Conservation (phyloP, 2,888 invertebrate genomes). For the Aphodius sticticus region DNA sequence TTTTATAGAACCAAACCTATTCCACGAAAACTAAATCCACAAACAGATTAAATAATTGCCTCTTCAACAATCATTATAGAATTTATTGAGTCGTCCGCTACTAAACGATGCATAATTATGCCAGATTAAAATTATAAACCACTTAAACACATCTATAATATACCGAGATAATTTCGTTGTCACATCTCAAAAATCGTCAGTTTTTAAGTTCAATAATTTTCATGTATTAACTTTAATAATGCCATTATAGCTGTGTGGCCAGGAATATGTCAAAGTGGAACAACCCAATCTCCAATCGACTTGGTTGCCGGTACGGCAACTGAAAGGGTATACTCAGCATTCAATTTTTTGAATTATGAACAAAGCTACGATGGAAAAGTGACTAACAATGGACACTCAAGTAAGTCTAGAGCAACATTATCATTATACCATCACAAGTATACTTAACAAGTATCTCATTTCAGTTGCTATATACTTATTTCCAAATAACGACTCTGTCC, state of each 20-base stretch:
- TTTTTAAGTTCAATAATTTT: background rate
- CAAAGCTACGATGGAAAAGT: slow-evolving; percentile 62
- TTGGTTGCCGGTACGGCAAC: slow-evolving; percentile 65
- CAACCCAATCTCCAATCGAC: slow-evolving; percentile 80
- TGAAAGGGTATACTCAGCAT: slow-evolving; percentile 59
- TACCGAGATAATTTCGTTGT: too few species aligned
- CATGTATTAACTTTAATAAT: background rate
- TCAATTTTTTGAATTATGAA: slow-evolving; percentile 68
- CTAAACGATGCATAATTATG: too few species aligned
- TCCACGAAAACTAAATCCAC: too few species aligned
- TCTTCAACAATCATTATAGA: background rate
- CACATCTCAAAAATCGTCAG: too few species aligned
- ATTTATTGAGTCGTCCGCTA: background rate
- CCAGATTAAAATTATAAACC: too few species aligned
- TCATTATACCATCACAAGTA: background rate
- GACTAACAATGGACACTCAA: slow-evolving; percentile 75
- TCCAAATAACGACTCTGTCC: slow-evolving; percentile 42
- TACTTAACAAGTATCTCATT: slow-evolving; percentile 36
- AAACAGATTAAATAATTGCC: background rate
- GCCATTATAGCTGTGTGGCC: slow-evolving; percentile 64
- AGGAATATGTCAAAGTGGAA: slow-evolving; percentile 69
- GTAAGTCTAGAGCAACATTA: slow-evolving; percentile 58
- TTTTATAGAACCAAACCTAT: too few species aligned
- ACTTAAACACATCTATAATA: too few species aligned
- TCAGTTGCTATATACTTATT: slow-evolving; percentile 54